Conservation (phyloP, 1,140 invertebrate species). For the Chymomyza costata region DNA sequence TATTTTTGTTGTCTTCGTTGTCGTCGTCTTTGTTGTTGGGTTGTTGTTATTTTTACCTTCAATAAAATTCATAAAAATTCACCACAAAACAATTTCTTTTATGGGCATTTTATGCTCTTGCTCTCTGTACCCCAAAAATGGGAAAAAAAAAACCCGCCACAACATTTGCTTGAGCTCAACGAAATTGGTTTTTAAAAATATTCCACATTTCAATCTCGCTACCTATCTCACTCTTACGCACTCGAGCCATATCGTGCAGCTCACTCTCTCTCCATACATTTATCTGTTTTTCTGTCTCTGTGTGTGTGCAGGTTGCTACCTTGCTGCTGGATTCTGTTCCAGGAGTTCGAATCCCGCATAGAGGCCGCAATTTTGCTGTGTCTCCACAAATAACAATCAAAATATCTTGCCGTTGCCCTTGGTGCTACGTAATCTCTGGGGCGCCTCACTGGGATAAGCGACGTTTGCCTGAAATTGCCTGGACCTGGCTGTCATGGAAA, state of each 20-base stretch:
- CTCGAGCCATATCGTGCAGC: too few relatives aligned
- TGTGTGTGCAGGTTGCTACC: neutral
- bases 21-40: too few relatives aligned
- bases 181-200: slow-evolving; percentile 73
- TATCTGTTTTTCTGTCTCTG: slow-evolving; percentile 8
- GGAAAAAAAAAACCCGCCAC: slow-evolving; percentile 5
- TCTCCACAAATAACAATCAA: slow-evolving; percentile 71
- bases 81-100: slow-evolving; percentile 64
- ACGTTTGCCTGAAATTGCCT: slow-evolving; percentile 50
- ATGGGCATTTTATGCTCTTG: slow-evolving; percentile 29
- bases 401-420: slow-evolving; percentile 27
- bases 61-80: slow-evolving; percentile 57
- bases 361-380: slow-evolving; percentile 65
- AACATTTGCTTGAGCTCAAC: slow-evolving; percentile 40
- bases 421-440: slow-evolving; percentile 33
- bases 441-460: slow-evolving; percentile 30
- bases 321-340: neutral
- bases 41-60: slow-evolving; percentile 37
- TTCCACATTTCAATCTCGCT: slow-evolving; percentile 69
- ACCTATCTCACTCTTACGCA: too few relatives aligned
- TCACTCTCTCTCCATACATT: too few relatives aligned
- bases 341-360: slow-evolving; percentile 21
- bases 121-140: neutral
- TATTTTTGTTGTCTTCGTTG: too few relatives aligned
- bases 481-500: slow-evolving; percentile 34